Base-by-base conservation (phyloP, 1,140 invertebrate genomes). In the Acromyrmex heyeri region DNA sequence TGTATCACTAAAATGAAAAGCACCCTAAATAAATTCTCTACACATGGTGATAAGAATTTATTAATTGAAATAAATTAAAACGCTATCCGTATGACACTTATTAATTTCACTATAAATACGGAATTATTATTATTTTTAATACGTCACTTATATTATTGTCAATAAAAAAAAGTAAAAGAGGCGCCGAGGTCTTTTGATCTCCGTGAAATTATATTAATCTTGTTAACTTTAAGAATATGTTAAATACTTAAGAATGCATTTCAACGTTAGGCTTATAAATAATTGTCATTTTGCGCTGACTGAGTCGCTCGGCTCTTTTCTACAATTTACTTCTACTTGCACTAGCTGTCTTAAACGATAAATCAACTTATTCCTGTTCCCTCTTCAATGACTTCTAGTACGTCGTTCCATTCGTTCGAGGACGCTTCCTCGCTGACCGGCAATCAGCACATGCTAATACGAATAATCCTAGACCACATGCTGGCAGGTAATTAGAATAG, bases 381-480 rank as follows among this genome's bases (percentile, higher is more conserved):
- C 73, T 24, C 81, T 88, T 48, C 75, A 87, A 50, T 59, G 59
- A 50, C 76, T 67, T 70, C 76, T 73, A 87, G 48, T 21, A 53
- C n/a, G 14, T 24, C 5, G n/a, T 10, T 44, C 62, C 3, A 16
- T 10, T 44, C 62, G 50, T 16, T 50, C 59, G 16, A 55, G 38
- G 30, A 14, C n/a, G 38, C 38, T 87, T 89, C 85, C 73, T 81
- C 65, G 53, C 57, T 83, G 64, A 87, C 86, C 55, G 50, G 85
- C 90, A 92, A 92, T 90, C 90, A 90, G 86, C 85, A 91, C 91
- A 91, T 90, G 89, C 86, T 92, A 92, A 90, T 92, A 91, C 86
- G 76, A 90, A 89, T 91, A 89, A 92, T 92, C 79, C 86, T 72
- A 70, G 86, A 85, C 86, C 85, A 79, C 87, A 91, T 85, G 87